phyloP scores from a whole-genome alignment of 2,113 vertebrate genomes.

The Reinhardtius hippoglossoides region DNA sequence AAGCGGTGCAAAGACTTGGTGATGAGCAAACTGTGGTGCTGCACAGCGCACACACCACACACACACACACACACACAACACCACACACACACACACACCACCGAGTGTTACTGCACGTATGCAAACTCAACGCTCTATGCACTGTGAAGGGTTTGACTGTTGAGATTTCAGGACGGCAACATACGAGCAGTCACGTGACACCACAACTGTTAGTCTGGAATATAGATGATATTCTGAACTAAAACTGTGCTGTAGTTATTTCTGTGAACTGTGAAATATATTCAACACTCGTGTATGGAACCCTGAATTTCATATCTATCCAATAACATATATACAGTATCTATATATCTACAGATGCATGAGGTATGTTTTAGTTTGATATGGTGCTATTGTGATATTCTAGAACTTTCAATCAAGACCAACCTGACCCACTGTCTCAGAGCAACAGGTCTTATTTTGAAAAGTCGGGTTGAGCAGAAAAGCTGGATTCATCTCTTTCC shows the following conservation, averaged over 20 bases:
- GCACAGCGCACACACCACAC: conserved; percentile 24
- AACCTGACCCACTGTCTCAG: conserved; percentile 38
- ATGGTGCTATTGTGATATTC: conserved; percentile 81
- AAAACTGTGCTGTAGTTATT: conserved; percentile 35
- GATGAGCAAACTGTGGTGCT: conserved; percentile 49
- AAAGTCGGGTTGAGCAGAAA: neutral
- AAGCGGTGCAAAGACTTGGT: conserved; percentile 57
- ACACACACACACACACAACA: conserved; percentile 40
- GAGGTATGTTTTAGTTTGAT: conserved; percentile 71
- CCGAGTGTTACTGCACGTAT: conserved; percentile 55
- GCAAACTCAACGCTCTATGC: conserved; percentile 65
- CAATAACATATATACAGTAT: conserved; percentile 53
- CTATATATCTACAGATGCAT: conserved; percentile 71
- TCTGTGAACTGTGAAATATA: conserved; percentile 67
- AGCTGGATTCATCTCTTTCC: neutral
- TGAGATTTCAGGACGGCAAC: conserved; percentile 27
- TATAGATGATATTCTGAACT: conserved; percentile 29
- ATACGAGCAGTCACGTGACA: conserved; percentile 29
- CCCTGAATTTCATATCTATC: conserved; percentile 56
- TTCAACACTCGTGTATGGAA: conserved; percentile 66
- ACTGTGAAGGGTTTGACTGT: conserved; percentile 64
- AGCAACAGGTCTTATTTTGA: neutral
- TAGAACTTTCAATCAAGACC: conserved; percentile 52
- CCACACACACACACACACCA: conserved; percentile 30
- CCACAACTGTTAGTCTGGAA: conserved; percentile 15